These are phyloP conservation scores for Gymnogyps californianus DNA, from an alignment of 2,113 vertebrate species.

Conservation along the genomic window DNA sequence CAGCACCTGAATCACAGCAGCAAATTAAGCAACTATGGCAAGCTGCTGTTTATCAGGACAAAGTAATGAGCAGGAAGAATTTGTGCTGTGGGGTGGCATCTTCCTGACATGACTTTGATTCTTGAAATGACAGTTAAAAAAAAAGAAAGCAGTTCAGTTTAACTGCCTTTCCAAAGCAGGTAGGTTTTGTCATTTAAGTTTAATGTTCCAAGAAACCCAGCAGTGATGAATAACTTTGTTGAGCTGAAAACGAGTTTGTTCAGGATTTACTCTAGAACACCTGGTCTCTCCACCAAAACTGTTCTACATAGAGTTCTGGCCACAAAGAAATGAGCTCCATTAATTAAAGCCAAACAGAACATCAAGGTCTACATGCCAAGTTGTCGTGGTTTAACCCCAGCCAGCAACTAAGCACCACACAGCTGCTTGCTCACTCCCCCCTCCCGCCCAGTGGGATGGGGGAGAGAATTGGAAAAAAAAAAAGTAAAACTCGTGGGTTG, in stretches of 20 bases:
- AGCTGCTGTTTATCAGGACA: neutral
- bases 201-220: neutral
- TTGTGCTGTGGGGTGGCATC: neutral
- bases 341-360: neutral
- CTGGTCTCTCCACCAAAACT: neutral
- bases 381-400: too few relatives aligned
- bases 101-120: neutral
- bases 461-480: too few relatives aligned
- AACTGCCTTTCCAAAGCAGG: neutral
- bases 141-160: neutral
- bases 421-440: too few relatives aligned
- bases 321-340: neutral
- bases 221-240: neutral
- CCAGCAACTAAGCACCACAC: too few relatives aligned
- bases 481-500: too few relatives aligned
- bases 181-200: neutral
- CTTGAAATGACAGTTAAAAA: neutral
- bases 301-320: neutral
- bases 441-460: too few relatives aligned
- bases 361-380: neutral
- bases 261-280: neutral
- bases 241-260: neutral
- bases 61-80: neutral
- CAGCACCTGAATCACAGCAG: neutral
- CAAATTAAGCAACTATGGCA: neutral